phyloP scores from a whole-genome alignment of 2,113 vertebrate species.

The Chascanopsetta lugubris region DNA sequence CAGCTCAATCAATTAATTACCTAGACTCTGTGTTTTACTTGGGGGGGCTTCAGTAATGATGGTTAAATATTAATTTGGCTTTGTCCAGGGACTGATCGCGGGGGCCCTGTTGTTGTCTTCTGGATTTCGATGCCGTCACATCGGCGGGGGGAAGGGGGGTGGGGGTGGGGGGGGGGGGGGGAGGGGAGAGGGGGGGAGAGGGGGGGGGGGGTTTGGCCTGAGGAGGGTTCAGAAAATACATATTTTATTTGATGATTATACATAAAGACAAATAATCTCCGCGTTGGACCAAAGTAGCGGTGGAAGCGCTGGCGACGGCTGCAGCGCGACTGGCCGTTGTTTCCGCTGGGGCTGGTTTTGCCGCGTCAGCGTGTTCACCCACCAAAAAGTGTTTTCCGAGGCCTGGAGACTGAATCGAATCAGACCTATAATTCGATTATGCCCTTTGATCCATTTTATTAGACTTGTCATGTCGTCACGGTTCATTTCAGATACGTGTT shows the following conservation, averaged over 20 bases:
- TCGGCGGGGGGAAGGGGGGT: slow-evolving; percentile 41
- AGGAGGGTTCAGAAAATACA: slow-evolving; percentile 25
- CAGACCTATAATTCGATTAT: slow-evolving; percentile 24
- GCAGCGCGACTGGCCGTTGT: slow-evolving; percentile 6
- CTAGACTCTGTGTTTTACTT: slow-evolving; percentile 84
- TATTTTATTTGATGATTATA: slow-evolving; percentile 26
- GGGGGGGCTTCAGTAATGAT: slow-evolving; percentile 87
- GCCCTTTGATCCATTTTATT: slow-evolving; percentile 64
- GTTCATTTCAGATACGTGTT: slow-evolving; percentile 43
- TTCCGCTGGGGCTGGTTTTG: slow-evolving; percentile 48
- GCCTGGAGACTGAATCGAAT: slow-evolving; percentile 28
- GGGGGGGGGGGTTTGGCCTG: slow-evolving; percentile 47
- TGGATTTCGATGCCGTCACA: slow-evolving; percentile 42
- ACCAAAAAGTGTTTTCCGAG: slow-evolving; percentile 45
- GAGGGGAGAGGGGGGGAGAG: slow-evolving; percentile 40
- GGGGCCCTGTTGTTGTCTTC: slow-evolving; percentile 68
- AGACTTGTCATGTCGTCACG: slow-evolving; percentile 48
- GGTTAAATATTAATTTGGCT: slow-evolving; percentile 92
- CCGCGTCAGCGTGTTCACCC: slow-evolving; percentile 51
- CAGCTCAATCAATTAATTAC: slow-evolving; percentile 87
- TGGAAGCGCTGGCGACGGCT: slow-evolving; percentile 16
- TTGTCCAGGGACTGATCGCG: slow-evolving; percentile 83
- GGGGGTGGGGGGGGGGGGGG: slow-evolving; percentile 44
- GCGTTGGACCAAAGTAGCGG: slow-evolving; percentile 24
- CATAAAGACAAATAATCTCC: neutral